These are phyloP conservation scores for Hypomecis atomaria DNA, from an alignment of 2,888 invertebrate genomes.

Conservation along the genomic window DNA sequence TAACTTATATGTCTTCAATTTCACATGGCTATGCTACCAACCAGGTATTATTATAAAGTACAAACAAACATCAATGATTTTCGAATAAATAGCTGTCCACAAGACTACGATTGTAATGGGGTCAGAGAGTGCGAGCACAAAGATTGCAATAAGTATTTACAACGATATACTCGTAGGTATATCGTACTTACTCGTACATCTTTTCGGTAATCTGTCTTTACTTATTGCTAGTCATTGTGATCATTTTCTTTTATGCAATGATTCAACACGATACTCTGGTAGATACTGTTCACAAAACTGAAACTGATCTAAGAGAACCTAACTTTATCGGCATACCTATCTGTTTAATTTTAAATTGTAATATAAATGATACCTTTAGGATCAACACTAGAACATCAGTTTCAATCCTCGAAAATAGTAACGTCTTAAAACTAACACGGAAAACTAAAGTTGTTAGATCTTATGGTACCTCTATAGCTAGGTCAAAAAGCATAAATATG, in stretches of 20 bases:
- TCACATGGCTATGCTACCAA: constrained; percentile 2
- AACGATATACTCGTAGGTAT: background rate
- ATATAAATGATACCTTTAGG: background rate
- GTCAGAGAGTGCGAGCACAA: constrained; percentile 15
- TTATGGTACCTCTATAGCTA: constrained; percentile 5
- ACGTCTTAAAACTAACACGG: background rate
- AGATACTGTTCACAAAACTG: too few species aligned
- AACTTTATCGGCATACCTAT: too few species aligned
- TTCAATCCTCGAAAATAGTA: too few species aligned
- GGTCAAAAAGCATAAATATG: background rate
- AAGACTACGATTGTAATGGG: constrained; percentile 4
- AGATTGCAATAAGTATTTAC: constrained; percentile 10
- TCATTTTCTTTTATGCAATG: too few species aligned
- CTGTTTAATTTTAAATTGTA: too few species aligned
- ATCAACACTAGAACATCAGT: too few species aligned
- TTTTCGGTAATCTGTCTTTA: too few species aligned
- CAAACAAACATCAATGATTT: constrained; percentile 1
- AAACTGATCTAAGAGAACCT: too few species aligned
- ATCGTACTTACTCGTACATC: too few species aligned
- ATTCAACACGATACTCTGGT: too few species aligned
- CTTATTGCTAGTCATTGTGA: too few species aligned
- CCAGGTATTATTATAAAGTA: background rate
- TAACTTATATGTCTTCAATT: constrained; percentile 15
- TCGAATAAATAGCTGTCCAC: constrained; percentile 6
- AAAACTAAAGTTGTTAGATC: background rate